A percentile compares a stretch with the other conserved stretches of the same genome.
Evolutionary conservation across 2,888 invertebrate genomes (phyloP).

Genomic region (Achlya flavicornis): DNA sequence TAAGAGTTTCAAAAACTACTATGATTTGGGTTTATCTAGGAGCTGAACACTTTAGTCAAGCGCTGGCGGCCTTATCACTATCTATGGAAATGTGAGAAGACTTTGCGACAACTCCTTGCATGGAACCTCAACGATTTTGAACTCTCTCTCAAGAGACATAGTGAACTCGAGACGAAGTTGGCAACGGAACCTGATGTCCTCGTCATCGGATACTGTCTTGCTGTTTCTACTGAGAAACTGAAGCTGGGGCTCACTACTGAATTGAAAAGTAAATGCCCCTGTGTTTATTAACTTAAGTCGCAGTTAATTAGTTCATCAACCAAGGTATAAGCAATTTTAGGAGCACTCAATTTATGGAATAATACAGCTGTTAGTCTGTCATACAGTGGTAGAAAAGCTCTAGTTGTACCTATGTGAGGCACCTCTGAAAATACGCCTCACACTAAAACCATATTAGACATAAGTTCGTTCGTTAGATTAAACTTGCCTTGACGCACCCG

Average conservation of each 20-base stretch:
- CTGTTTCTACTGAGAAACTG: slow-evolving; percentile 91
- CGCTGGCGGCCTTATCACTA: slow-evolving; percentile 95
- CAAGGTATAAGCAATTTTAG: too few relatives aligned
- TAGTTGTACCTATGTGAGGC: too few relatives aligned
- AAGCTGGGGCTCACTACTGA: slow-evolving; percentile 94
- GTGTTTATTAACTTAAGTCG: neutral
- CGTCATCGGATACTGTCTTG: slow-evolving; percentile 88
- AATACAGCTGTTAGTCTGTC: too few relatives aligned
- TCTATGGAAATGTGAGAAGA: slow-evolving; percentile 93
- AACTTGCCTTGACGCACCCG: too few relatives aligned
- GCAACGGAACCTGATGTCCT: slow-evolving; percentile 89
- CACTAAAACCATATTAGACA: too few relatives aligned
- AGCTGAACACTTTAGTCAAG: slow-evolving; percentile 91
- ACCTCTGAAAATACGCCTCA: too few relatives aligned
- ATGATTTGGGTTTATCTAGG: slow-evolving; percentile 80
- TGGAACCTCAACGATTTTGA: slow-evolving; percentile 91
- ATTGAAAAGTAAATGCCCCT: slow-evolving; percentile 86
- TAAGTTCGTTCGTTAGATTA: too few relatives aligned
- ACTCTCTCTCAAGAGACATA: slow-evolving; percentile 87
- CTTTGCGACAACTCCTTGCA: slow-evolving; percentile 89
- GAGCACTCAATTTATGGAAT: too few relatives aligned
- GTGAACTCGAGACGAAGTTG: slow-evolving; percentile 89
- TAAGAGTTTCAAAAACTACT: too few relatives aligned
- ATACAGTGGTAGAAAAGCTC: too few relatives aligned
- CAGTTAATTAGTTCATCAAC: too few relatives aligned